phyloP scores from a whole-genome alignment of 2,797 vertebrate species.

The Semotilus atromaculatus region DNA sequence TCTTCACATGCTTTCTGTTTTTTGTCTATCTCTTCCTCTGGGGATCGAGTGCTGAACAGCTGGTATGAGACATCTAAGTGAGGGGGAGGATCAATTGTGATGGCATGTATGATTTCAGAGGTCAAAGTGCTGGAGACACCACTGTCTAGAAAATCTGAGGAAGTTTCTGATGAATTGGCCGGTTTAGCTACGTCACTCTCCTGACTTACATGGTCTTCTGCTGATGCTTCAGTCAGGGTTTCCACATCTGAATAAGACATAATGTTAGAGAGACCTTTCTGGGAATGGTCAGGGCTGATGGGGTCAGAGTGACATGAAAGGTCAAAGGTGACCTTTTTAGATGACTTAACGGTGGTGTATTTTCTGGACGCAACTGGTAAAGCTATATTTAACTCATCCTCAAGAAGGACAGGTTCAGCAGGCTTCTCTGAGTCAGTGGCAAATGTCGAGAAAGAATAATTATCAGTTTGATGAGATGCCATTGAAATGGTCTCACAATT shows the following conservation, averaged over 20 bases:
- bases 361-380: neutral
- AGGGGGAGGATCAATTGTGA: neutral
- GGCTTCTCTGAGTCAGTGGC: slow-evolving; percentile 13
- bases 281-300: neutral
- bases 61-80: slow-evolving; percentile 8
- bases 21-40: neutral
- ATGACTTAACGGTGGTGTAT: slow-evolving; percentile 1
- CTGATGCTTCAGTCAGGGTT: neutral
- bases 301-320: slow-evolving; percentile 5
- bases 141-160: neutral
- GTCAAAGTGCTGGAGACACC: slow-evolving; percentile 9
- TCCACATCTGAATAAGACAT: neutral
- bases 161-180: neutral
- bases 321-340: slow-evolving; percentile 24
- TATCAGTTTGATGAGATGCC: slow-evolving; percentile 17
- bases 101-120: neutral
- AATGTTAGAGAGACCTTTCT: neutral
- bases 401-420: slow-evolving; percentile 26
- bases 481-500: neutral
- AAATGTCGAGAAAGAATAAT: neutral
- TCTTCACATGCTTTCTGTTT: neutral
- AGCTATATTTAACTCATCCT: neutral
- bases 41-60: neutral
- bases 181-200: neutral
- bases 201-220: neutral